phyloP scores from a whole-genome alignment of 1,140 invertebrate species.

The Drosophila nikananu region DNA sequence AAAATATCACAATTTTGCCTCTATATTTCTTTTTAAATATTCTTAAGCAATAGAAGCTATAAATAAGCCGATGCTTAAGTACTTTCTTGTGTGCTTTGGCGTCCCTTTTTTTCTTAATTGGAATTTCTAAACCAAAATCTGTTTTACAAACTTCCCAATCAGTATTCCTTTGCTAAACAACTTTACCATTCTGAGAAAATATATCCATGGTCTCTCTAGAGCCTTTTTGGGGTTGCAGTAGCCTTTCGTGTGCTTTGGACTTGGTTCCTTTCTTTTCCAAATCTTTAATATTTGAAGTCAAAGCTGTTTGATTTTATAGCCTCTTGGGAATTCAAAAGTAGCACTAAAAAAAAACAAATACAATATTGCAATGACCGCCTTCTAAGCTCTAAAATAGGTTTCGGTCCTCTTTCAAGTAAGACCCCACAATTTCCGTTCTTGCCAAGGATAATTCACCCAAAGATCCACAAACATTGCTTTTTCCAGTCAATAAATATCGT shows the following conservation, averaged over 20 bases:
- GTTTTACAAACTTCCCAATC: background rate
- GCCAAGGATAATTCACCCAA: background rate
- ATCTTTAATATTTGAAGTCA: background rate
- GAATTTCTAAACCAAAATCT: background rate
- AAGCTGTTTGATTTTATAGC: background rate
- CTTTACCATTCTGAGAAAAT: background rate
- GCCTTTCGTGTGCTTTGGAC: too few relatives aligned
- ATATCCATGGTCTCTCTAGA: too few relatives aligned
- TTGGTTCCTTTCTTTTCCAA: background rate
- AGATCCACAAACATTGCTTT: background rate
- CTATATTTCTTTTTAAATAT: too few relatives aligned
- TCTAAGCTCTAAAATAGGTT: background rate
- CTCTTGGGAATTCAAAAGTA: background rate
- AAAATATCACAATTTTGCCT: background rate
- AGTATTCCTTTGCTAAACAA: background rate
- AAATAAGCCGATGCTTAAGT: background rate
- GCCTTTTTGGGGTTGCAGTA: too few relatives aligned
- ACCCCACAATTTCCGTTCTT: background rate
- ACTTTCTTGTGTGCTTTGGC: background rate
- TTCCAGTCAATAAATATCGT: constrained; percentile 10
- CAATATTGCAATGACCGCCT: background rate
- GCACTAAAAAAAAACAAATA: background rate
- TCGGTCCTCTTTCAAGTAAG: background rate
- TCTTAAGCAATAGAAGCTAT: background rate
- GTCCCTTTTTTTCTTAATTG: background rate